These are phyloP conservation scores for Coregonus sp. DNA, from an alignment of 2,797 vertebrate species.

Conservation along the genomic window DNA sequence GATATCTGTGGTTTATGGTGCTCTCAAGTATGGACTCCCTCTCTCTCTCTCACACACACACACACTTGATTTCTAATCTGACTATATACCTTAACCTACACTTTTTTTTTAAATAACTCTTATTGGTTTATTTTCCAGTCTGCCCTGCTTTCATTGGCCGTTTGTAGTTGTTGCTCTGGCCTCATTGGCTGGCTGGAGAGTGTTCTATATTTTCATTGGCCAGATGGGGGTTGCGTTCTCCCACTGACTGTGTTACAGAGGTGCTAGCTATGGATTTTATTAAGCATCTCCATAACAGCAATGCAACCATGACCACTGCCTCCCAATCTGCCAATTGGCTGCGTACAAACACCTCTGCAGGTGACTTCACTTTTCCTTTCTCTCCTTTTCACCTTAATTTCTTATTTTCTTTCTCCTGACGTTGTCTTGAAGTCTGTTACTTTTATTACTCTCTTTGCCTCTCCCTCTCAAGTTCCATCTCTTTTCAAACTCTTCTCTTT, in stretches of 20 bases:
- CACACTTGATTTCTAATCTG: neutral
- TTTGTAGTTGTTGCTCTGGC: slow-evolving; percentile 28
- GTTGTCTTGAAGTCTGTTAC: neutral
- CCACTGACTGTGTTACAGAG: slow-evolving; percentile 8
- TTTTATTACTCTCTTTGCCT: neutral
- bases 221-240: slow-evolving; percentile 13
- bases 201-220: slow-evolving; percentile 46
- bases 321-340: slow-evolving; percentile 1
- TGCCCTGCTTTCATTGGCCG: neutral
- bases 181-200: slow-evolving; percentile 33
- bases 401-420: neutral
- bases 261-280: slow-evolving; percentile 38
- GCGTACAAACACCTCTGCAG: neutral
- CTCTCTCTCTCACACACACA: neutral
- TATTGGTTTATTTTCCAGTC: neutral
- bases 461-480: neutral
- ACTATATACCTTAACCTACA: neutral
- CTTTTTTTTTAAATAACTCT: neutral
- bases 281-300: slow-evolving; percentile 44
- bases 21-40: neutral
- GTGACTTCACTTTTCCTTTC: slow-evolving; percentile 1
- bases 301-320: slow-evolving; percentile 26
- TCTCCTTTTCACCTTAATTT: slow-evolving; percentile 5
- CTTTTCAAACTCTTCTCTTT: neutral
- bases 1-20: neutral